Percentiles rank a stretch among this genome's conserved stretches.
phyloP scores from a whole-genome alignment of 1,140 invertebrate species.

The Drosophila bipectinata region DNA sequence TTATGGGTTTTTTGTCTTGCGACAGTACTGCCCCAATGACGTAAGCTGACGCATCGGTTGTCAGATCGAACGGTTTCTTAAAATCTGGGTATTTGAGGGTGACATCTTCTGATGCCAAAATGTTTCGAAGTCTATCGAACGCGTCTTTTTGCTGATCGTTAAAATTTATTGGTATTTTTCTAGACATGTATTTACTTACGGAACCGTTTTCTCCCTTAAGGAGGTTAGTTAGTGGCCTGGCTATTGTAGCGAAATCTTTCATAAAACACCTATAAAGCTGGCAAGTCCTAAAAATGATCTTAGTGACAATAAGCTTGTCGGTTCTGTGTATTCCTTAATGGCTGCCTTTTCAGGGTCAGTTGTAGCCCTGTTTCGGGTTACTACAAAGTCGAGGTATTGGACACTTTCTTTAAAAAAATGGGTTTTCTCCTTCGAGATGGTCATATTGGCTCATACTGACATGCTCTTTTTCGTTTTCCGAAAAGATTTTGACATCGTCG shows the following conservation, averaged over 20 bases:
- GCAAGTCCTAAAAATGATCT: too few species aligned
- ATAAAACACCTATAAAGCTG: too few species aligned
- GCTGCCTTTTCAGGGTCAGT: too few species aligned
- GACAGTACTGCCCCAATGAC: neutral
- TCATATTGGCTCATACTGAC: neutral
- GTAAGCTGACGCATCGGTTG: conserved; percentile 1
- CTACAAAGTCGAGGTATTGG: neutral
- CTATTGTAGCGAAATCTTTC: neutral
- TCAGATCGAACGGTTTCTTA: conserved; percentile 6
- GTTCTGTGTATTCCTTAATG: too few species aligned
- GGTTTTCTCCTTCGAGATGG: neutral
- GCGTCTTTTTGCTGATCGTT: neutral
- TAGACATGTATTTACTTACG: neutral
- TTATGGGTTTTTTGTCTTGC: neutral
- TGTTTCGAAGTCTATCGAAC: neutral
- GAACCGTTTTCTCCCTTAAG: neutral
- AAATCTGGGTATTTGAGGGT: conserved; percentile 1
- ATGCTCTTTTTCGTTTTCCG: too few species aligned
- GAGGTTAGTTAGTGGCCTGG: neutral
- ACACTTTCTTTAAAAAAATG: neutral
- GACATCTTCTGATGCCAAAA: conserved; percentile 1
- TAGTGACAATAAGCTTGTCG: too few species aligned
- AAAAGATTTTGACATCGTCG: neutral
- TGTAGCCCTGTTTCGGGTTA: too few species aligned
- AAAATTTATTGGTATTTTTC: neutral